Percentiles rank a stretch among this genome's conserved stretches.
phyloP scores from a whole-genome alignment of 2,888 invertebrate genomes.

The Hydriomena furcata region DNA sequence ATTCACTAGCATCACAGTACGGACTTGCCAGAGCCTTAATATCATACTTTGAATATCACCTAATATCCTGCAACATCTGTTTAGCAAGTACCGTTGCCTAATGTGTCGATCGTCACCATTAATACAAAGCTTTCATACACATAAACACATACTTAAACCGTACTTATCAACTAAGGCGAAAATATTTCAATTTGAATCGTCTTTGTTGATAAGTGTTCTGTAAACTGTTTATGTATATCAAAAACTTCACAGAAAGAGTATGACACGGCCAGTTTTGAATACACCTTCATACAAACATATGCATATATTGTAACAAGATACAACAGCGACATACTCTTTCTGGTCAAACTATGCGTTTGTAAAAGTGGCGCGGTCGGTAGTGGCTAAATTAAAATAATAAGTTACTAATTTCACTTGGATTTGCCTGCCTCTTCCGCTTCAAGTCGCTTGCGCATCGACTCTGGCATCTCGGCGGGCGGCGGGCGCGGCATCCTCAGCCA shows the following conservation, averaged over 20 bases:
- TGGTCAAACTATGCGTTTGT: not conserved
- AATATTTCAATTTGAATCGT: no score
- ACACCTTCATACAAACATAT: not conserved
- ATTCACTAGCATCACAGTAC: conserved; percentile 40
- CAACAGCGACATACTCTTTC: conserved; percentile 3
- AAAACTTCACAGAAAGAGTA: no score
- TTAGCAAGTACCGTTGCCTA: conserved; percentile 19
- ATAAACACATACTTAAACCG: not conserved
- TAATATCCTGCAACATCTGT: conserved; percentile 25
- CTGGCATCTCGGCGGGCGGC: conserved; percentile 98
- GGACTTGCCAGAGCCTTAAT: conserved; percentile 30
- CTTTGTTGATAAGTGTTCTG: no score
- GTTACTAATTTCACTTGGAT: conserved; percentile 54
- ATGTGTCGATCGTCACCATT: conserved; percentile 3
- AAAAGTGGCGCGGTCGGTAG: conserved; percentile 8
- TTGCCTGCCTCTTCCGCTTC: conserved; percentile 71
- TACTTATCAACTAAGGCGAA: not conserved
- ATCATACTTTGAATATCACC: conserved; percentile 27
- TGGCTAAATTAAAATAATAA: conserved; percentile 17
- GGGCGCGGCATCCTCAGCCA: conserved; percentile 94
- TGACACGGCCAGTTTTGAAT: no score
- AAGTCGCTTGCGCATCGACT: conserved; percentile 90
- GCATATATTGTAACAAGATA: no score
- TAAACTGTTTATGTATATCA: not conserved
- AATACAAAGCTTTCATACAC: not conserved